Evolutionary conservation across 2,888 invertebrate species (phyloP).

Genomic region (Acronicta aceris): DNA sequence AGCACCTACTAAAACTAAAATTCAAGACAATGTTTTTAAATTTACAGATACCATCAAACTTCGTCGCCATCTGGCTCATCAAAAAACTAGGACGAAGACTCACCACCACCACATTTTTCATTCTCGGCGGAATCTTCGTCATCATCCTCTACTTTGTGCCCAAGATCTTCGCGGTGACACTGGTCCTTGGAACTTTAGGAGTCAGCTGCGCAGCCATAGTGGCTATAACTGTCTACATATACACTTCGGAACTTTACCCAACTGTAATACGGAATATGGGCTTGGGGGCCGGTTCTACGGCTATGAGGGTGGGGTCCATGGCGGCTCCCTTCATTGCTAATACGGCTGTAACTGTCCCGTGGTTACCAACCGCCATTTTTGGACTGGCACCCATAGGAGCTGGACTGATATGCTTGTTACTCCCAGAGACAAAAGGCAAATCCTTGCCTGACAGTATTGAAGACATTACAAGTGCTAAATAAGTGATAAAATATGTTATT

Average conservation of each 20-base stretch:
- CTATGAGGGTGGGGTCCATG: conserved; percentile 95
- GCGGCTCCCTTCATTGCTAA: conserved; percentile 94
- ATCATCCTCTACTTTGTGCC: conserved; percentile 89
- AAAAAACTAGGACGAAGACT: conserved; percentile 91
- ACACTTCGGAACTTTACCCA: conserved; percentile 96
- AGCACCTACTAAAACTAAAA: too few species aligned
- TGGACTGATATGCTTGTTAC: conserved; percentile 89
- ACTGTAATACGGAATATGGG: conserved; percentile 96
- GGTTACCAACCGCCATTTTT: conserved; percentile 93
- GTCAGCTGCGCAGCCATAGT: conserved; percentile 94
- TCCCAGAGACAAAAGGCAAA: conserved; percentile 94
- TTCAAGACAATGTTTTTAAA: too few species aligned
- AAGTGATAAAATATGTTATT: neutral
- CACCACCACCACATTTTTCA: conserved; percentile 89
- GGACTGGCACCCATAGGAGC: conserved; percentile 91
- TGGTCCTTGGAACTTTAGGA: conserved; percentile 92
- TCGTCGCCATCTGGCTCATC: conserved; percentile 87
- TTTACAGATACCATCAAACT: conserved; percentile 90
- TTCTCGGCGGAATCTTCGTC: conserved; percentile 90
- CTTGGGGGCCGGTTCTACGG: conserved; percentile 94
- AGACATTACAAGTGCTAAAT: conserved; percentile 82
- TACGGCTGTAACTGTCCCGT: conserved; percentile 83
- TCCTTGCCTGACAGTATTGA: conserved; percentile 93
- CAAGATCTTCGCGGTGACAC: conserved; percentile 84
- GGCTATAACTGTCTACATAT: conserved; percentile 95